phyloP scores from a whole-genome alignment of 2,888 invertebrate genomes.

The Ophion ventricosus region DNA sequence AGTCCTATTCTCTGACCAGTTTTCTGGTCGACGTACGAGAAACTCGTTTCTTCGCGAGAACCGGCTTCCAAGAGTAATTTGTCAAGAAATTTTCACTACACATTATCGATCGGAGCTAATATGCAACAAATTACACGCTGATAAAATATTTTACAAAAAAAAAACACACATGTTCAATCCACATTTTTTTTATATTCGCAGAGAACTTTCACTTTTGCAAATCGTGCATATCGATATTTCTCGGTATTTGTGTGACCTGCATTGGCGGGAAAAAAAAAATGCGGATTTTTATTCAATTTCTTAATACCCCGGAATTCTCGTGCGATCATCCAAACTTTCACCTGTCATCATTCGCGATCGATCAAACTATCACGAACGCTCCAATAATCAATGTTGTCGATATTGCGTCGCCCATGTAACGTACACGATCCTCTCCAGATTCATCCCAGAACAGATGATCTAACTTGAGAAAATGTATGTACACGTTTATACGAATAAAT shows the following conservation, averaged over 20 bases:
- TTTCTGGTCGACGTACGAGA: background rate
- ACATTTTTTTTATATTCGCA: background rate
- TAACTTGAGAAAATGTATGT: background rate
- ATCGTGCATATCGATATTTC: constrained; percentile 18
- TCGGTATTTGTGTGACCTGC: background rate
- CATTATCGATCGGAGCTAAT: constrained; percentile 22
- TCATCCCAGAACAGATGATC: constrained; percentile 11
- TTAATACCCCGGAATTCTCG: background rate
- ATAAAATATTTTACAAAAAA: background rate
- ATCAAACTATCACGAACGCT: constrained; percentile 57
- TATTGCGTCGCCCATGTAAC: constrained; percentile 2
- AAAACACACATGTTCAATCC: background rate
- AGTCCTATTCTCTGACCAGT: constrained; percentile 7
- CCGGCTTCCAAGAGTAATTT: constrained; percentile 20
- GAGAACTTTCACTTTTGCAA: constrained; percentile 40
- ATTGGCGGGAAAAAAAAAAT: constrained; percentile 10
- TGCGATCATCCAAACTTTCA: constrained; percentile 35
- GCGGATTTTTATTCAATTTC: constrained; percentile 25
- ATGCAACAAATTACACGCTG: constrained; percentile 11
- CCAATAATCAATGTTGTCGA: constrained; percentile 13
- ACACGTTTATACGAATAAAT: background rate
- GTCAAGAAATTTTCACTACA: constrained; percentile 28
- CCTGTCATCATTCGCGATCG: constrained; percentile 45
- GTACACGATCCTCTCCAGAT: constrained; percentile 17
- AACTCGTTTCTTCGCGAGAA: constrained; percentile 22